Percentiles rank a stretch among this genome's conserved stretches.
These are phyloP conservation scores for Pollenia griseotomentosa DNA, from an alignment of 2,888 invertebrate genomes.

Conservation along the genomic window DNA sequence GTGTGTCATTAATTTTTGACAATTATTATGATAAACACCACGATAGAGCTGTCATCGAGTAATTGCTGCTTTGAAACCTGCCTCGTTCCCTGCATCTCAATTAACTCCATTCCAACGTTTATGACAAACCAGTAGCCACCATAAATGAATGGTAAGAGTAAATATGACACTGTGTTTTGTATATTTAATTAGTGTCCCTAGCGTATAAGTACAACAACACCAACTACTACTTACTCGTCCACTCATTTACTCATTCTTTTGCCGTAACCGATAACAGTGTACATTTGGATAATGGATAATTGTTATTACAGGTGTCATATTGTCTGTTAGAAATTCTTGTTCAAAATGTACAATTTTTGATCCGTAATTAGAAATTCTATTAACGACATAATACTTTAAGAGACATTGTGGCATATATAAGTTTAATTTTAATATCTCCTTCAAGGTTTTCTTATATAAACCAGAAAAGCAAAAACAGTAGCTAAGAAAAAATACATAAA, in stretches of 20 bases:
- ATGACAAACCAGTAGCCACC: conserved; percentile 3
- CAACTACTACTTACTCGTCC: too few relatives aligned
- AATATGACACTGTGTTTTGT: conserved; percentile 23
- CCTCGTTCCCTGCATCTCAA: conserved; percentile 68
- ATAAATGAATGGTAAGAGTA: background rate
- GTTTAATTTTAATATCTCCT: background rate
- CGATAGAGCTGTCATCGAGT: conserved; percentile 71
- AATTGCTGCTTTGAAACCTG: conserved; percentile 59
- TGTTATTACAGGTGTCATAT: conserved; percentile 62
- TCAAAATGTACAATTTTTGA: background rate
- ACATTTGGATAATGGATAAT: conserved; percentile 33
- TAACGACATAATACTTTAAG: conserved; percentile 39
- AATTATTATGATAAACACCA: conserved; percentile 72
- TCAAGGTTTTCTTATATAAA: conserved; percentile 32
- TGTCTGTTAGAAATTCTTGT: conserved; percentile 56
- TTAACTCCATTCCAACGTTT: background rate
- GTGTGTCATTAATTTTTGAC: conserved; percentile 71
- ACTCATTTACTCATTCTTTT: background rate
- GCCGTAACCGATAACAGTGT: background rate
- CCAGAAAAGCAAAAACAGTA: conserved; percentile 21
- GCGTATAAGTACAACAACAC: background rate
- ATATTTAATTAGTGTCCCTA: conserved; percentile 49
- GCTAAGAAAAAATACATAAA: background rate
- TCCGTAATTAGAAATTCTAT: conserved; percentile 67
- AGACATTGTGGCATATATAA: conserved; percentile 45